These are phyloP conservation scores for Zygogramma bicolorata DNA, from an alignment of 2,888 invertebrate genomes.

Conservation along the genomic window DNA sequence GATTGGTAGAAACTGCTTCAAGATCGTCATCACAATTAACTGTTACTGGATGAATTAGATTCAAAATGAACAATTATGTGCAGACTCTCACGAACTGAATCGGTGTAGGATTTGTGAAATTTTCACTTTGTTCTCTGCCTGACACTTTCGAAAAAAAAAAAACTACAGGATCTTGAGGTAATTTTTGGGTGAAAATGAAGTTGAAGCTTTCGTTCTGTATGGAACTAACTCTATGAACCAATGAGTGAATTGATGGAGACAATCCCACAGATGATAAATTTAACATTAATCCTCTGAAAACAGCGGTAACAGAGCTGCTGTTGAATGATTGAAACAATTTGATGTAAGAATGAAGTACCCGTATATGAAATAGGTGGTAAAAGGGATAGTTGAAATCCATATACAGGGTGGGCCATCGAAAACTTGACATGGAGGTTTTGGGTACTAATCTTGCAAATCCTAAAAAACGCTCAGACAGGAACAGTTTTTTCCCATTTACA, in stretches of 20 bases:
- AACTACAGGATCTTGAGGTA: conserved; percentile 33
- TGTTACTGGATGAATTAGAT: conserved; percentile 3
- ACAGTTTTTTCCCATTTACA: too few species aligned
- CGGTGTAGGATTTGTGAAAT: conserved; percentile 22
- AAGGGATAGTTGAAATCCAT: too few species aligned
- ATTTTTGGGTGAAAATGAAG: conserved; percentile 18
- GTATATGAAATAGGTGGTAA: too few species aligned
- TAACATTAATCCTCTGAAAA: neutral
- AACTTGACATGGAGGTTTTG: too few species aligned
- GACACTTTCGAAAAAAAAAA: conserved; percentile 40
- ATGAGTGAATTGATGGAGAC: conserved; percentile 19
- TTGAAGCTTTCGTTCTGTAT: too few species aligned
- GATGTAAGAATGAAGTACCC: too few species aligned
- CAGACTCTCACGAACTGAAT: conserved; percentile 22
- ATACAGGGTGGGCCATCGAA: too few species aligned
- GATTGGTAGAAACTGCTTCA: conserved; percentile 2
- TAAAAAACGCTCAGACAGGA: too few species aligned
- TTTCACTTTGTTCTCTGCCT: conserved; percentile 16
- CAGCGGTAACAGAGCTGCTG: too few species aligned
- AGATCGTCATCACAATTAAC: conserved; percentile 23
- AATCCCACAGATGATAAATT: conserved; percentile 23
- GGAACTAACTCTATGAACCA: conserved; percentile 24
- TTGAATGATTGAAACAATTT: too few species aligned
- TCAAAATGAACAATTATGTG: conserved; percentile 16
- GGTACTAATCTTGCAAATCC: too few species aligned